phyloP scores from a whole-genome alignment of 2,888 invertebrate genomes.

The Ferrisia virgata region DNA sequence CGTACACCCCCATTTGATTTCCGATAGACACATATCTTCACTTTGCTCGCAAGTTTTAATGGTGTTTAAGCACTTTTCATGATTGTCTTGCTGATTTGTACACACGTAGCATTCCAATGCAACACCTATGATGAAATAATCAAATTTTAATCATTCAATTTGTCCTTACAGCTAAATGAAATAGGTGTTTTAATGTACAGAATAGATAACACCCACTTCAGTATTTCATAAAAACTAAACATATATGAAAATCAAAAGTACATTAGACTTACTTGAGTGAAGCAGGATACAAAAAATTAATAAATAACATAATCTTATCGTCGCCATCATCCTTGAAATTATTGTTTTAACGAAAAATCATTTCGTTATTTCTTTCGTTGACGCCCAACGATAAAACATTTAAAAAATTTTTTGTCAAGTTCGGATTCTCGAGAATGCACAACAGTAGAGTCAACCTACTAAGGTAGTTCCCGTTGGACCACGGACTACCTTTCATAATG shows the following conservation, averaged over 20 bases:
- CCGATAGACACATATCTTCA: slow-evolving; percentile 82
- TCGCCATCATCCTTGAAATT: not conserved
- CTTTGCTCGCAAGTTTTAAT: slow-evolving; percentile 85
- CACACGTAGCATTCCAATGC: slow-evolving; percentile 94
- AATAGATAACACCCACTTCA: too few relatives aligned
- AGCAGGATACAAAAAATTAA: not conserved
- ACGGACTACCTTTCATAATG: too few relatives aligned
- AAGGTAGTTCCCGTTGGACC: too few relatives aligned
- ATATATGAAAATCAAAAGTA: not conserved
- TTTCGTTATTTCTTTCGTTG: not conserved
- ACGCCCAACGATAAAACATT: not conserved
- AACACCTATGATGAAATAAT: slow-evolving; percentile 58
- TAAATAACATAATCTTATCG: not conserved
- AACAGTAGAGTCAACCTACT: too few relatives aligned
- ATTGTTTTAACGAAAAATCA: not conserved
- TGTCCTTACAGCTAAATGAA: not conserved
- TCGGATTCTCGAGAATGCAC: not conserved
- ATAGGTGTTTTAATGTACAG: too few relatives aligned
- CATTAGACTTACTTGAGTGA: not conserved
- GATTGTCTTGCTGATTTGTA: slow-evolving; percentile 85
- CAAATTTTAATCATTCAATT: not conserved
- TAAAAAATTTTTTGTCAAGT: not conserved
- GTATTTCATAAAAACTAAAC: too few relatives aligned
- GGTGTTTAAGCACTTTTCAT: slow-evolving; percentile 86
- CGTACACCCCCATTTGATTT: slow-evolving; percentile 88